Conservation (phyloP, 2,113 vertebrate species). For the Capreolus pygargus region DNA sequence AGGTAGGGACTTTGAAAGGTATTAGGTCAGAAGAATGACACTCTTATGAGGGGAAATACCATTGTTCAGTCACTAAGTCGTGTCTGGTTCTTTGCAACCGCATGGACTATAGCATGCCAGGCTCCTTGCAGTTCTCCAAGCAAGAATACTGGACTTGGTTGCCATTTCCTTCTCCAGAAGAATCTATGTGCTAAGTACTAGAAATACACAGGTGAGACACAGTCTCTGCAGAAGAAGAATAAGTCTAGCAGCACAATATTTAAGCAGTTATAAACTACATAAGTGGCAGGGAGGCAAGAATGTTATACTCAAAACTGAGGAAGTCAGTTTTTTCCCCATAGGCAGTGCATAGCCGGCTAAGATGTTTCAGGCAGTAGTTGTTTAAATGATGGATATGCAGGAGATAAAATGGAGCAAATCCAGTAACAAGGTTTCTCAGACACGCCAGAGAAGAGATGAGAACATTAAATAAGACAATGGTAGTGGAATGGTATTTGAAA, state of each 20-base stretch:
- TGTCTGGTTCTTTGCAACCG: not conserved
- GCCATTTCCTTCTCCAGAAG: not conserved
- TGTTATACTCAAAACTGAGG: not conserved
- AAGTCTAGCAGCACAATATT: not conserved
- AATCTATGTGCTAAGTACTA: not conserved
- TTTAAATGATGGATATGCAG: not conserved
- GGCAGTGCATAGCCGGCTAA: not conserved
- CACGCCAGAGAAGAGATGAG: not conserved
- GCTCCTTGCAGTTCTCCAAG: not conserved
- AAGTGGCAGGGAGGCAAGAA: not conserved
- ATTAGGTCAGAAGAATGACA: not conserved
- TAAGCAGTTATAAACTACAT: not conserved
- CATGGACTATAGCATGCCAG: not conserved
- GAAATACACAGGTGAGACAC: not conserved
- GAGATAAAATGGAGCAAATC: not conserved
- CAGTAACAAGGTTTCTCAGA: not conserved
- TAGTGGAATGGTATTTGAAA: not conserved
- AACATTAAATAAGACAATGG: not conserved
- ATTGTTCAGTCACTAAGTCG: accelerated
- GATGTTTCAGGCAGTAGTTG: not conserved
- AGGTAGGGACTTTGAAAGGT: not conserved
- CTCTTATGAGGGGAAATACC: not conserved
- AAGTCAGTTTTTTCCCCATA: not conserved
- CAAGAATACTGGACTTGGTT: not conserved
- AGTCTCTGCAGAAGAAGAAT: not conserved